These are phyloP conservation scores for Leucophenga montana DNA, from an alignment of 2,888 invertebrate genomes.

Conservation along the genomic window DNA sequence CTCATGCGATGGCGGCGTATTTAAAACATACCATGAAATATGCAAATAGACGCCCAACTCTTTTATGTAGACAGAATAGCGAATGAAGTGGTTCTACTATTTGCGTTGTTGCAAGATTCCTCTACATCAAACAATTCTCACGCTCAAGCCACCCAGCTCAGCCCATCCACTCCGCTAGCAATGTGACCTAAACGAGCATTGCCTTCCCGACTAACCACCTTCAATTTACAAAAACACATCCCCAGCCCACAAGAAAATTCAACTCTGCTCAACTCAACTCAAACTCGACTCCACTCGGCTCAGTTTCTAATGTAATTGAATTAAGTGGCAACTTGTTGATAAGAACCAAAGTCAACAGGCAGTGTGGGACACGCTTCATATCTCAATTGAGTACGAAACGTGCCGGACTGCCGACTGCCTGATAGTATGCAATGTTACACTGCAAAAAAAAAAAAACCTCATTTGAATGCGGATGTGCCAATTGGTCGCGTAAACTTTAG, in stretches of 20 bases:
- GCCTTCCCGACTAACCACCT: background rate
- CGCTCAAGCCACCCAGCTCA: background rate
- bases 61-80: background rate
- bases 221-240: background rate
- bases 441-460: background rate
- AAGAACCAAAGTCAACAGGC: slow-evolving; percentile 58
- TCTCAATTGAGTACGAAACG: slow-evolving; percentile 49
- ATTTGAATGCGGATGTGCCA: too few species aligned
- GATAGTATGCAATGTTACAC: background rate
- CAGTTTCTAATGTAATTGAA: slow-evolving; percentile 63
- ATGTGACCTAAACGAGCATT: background rate
- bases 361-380: slow-evolving; percentile 51
- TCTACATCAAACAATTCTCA: slow-evolving; percentile 31
- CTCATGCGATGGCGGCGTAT: slow-evolving; percentile 28
- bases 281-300: slow-evolving; percentile 26
- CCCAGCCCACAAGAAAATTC: background rate
- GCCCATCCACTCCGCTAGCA: background rate
- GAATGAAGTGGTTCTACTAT: background rate
- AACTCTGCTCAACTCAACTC: slow-evolving; percentile 27
- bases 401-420: slow-evolving; percentile 18
- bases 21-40: slow-evolving; percentile 48
- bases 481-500: too few species aligned
- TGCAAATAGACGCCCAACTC: slow-evolving; percentile 53
- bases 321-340: slow-evolving; percentile 68
- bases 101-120: slow-evolving; percentile 22